Evolutionary conservation across 2,888 invertebrate species (phyloP).

Genomic region (Ormyrus nitidulus): DNA sequence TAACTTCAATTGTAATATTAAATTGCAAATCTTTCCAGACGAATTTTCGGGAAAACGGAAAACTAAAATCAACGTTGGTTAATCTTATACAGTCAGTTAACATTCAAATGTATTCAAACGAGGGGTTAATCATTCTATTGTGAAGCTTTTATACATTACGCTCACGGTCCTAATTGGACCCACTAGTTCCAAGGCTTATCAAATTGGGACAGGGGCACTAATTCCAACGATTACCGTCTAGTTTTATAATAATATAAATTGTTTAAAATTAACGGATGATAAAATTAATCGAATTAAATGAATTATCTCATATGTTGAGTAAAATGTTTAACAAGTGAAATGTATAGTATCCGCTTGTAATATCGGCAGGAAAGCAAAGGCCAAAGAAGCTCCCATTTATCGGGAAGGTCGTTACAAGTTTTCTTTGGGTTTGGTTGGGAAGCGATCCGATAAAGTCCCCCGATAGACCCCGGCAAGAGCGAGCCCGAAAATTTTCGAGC

Average conservation of each 20-base stretch:
- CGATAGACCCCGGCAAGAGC: too few relatives aligned
- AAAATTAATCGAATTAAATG: too few relatives aligned
- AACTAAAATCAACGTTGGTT: background rate
- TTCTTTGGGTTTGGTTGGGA: too few relatives aligned
- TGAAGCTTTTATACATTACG: background rate
- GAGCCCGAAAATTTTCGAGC: too few relatives aligned
- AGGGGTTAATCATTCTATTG: background rate
- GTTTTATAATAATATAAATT: background rate
- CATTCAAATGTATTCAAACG: background rate
- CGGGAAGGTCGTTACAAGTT: too few relatives aligned
- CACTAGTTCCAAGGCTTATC: slow-evolving; percentile 21
- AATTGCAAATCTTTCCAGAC: background rate
- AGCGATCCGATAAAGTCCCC: too few relatives aligned
- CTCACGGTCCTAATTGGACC: slow-evolving; percentile 20
- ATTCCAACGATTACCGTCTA: slow-evolving; percentile 34
- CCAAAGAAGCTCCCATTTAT: too few relatives aligned
- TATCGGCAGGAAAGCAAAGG: too few relatives aligned
- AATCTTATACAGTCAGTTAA: background rate
- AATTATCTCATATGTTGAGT: too few relatives aligned
- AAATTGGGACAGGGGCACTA: slow-evolving; percentile 40
- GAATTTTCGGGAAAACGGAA: background rate
- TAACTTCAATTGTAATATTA: background rate
- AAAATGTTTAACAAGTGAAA: too few relatives aligned
- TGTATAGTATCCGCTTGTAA: too few relatives aligned
- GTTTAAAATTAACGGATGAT: too few relatives aligned